Evolutionary conservation across 1,140 invertebrate species (phyloP).

Genomic region (Odontomachus brunneus): DNA sequence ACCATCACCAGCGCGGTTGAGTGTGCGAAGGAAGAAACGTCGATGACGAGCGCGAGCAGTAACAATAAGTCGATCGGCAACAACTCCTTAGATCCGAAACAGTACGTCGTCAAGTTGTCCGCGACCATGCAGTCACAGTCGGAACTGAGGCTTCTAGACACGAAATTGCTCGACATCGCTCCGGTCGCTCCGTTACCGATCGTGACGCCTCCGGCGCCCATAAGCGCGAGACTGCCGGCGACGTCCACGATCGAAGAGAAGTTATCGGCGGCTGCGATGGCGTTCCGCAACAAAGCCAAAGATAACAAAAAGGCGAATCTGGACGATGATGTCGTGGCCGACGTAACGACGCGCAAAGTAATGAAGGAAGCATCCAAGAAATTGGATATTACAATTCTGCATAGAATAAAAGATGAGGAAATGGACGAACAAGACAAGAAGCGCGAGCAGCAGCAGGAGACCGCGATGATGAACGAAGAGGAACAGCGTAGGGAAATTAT

Average conservation of each 20-base stretch:
- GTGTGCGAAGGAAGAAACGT: slow-evolving; percentile 47
- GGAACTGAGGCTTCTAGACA: slow-evolving; percentile 69
- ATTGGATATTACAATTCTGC: slow-evolving; percentile 51
- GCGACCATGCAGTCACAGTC: slow-evolving; percentile 49
- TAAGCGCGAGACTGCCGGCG: slow-evolving; percentile 81
- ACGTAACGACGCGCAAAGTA: slow-evolving; percentile 40
- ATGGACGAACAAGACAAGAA: slow-evolving; percentile 52
- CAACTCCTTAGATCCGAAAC: slow-evolving; percentile 52
- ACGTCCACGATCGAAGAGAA: slow-evolving; percentile 84
- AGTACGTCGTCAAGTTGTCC: slow-evolving; percentile 42
- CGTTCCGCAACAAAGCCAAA: slow-evolving; percentile 78
- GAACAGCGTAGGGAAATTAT: slow-evolving; percentile 69
- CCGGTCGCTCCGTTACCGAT: slow-evolving; percentile 72
- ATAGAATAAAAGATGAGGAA: slow-evolving; percentile 68
- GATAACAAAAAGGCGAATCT: slow-evolving; percentile 78
- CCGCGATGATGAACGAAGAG: slow-evolving; percentile 63
- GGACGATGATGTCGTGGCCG: slow-evolving; percentile 55
- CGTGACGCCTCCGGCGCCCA: slow-evolving; percentile 78
- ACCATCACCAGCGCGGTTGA: neutral
- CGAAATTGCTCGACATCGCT: slow-evolving; percentile 75
- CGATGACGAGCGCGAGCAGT: neutral
- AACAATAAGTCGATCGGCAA: slow-evolving; percentile 41
- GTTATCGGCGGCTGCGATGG: slow-evolving; percentile 81
- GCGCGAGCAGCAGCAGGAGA: slow-evolving; percentile 50
- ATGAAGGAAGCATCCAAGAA: slow-evolving; percentile 72